Conservation (phyloP, 37 sponge, comb jelly and placozoan genomes). For the Ephydatia muelleri region DNA sequence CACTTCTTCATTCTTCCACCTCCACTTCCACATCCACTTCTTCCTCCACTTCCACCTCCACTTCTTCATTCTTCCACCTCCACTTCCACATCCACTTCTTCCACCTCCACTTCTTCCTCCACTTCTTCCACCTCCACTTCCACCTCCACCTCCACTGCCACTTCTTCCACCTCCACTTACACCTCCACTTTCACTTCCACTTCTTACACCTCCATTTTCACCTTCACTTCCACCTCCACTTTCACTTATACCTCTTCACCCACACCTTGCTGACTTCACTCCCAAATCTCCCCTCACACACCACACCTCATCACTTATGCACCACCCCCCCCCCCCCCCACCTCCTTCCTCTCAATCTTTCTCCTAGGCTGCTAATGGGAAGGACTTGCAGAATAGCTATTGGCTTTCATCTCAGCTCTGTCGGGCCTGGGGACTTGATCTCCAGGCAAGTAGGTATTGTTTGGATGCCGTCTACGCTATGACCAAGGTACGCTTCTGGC, state of each 20-base stretch:
- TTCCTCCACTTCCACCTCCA: background rate
- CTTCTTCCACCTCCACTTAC: background rate
- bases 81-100: background rate
- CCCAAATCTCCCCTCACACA: background rate
- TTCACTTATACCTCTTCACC: background rate
- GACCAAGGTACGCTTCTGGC: constrained; percentile 38
- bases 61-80: background rate
- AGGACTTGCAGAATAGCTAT: constrained; percentile 37
- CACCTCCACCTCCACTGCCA: too few species aligned
- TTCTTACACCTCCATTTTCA: background rate
- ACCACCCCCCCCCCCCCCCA: background rate
- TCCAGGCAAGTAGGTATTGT: constrained; percentile 48
- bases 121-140: background rate
- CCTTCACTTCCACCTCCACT: background rate
- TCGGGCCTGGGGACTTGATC: constrained; percentile 48
- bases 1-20: background rate
- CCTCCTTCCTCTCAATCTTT: background rate
- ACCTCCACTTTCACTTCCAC: background rate
- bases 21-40: background rate
- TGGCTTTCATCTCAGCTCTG: constrained; percentile 58
- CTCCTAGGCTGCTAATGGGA: constrained; percentile 52
- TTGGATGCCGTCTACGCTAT: constrained; percentile 47
- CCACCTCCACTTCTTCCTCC: background rate
- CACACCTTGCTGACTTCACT: background rate
- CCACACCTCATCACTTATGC: background rate